Conservation (phyloP, 1,140 invertebrate species). For the Drosophila orosa region DNA sequence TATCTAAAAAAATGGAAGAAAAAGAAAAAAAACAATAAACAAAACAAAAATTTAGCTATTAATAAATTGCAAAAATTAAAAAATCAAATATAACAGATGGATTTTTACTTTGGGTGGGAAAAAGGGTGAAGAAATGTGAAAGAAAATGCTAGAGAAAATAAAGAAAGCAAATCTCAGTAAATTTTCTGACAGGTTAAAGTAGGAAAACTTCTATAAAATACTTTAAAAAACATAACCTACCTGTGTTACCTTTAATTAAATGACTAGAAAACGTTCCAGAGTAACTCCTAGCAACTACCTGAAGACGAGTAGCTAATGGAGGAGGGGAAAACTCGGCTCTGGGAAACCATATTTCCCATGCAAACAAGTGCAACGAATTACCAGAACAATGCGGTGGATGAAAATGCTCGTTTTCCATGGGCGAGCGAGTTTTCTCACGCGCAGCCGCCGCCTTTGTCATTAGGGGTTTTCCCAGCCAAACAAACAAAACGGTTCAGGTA, state of each 20-base stretch:
- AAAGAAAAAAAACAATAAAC: slow-evolving; percentile 24
- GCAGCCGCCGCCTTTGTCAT: slow-evolving; percentile 44
- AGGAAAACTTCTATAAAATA: neutral
- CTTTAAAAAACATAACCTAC: neutral
- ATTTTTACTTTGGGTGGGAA: slow-evolving; percentile 1
- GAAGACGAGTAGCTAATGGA: slow-evolving; percentile 33
- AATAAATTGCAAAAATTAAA: slow-evolving; percentile 50
- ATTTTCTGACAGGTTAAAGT: neutral
- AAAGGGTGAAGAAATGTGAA: too few species aligned
- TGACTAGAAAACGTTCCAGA: slow-evolving; percentile 8
- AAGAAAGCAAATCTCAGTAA: neutral
- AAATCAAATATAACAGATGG: slow-evolving; percentile 42
- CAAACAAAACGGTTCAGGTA: slow-evolving; percentile 31
- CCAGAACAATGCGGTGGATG: slow-evolving; percentile 45
- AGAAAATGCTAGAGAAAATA: too few species aligned
- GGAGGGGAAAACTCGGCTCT: slow-evolving; percentile 48
- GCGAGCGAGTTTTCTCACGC: slow-evolving; percentile 75
- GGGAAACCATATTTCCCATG: slow-evolving; percentile 70
- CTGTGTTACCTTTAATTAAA: neutral
- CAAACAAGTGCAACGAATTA: slow-evolving; percentile 78
- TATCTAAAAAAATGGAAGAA: slow-evolving; percentile 27
- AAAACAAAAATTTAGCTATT: slow-evolving; percentile 37
- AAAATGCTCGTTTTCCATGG: slow-evolving; percentile 53
- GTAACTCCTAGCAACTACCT: slow-evolving; percentile 40
- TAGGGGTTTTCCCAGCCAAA: slow-evolving; percentile 58